Base-by-base conservation (phyloP, 2,888 invertebrate species). In the Pheosia gnoma region DNA sequence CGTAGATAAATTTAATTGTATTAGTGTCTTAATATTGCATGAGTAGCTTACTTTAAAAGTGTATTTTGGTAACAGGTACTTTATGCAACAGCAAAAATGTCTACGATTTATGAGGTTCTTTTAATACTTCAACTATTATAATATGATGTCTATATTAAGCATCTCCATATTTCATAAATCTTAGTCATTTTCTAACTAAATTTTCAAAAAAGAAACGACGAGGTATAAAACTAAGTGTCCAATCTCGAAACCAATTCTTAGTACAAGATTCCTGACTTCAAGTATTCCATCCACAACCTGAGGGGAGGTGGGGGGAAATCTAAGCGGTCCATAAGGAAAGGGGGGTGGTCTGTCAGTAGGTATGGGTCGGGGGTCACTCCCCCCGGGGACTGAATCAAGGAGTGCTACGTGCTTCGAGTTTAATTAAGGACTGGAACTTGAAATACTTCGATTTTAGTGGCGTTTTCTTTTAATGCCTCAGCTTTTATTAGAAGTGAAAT, bases 271-370 rank as follows among this genome's bases (percentile, higher is more conserved):
- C 93, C 86, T 87, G 88, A 84, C 87, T 89, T 88, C 85, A 75
- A 89, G 89, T 91, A 92, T 93, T 93, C 93, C 85, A 84, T 90
- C 86, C 91, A 89, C 92, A 93, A 86, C 85, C 84, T 85, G 82
- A 85, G 84, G 84, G 90, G 91, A 91, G 85, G 84, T 84, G 90
- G 91, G 91, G 83, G 90, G 88, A 93, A 93, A 93, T 93, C 93
- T 92, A 92, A 92, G 93, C 93, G 90, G 90, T 89, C 91, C 93
- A 91, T 91, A 91, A 92, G 92, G 89, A 88, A 88, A 80, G 87
- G 84, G 86, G 84, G 81, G 74, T 10, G 63, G 68, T 70, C 71
- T 69, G 70, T 72, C 78, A 76, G 78, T 65, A 70, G 70, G 72
- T 65, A 77, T 73, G 78, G 79, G 74, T 70, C 70, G 76, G 80